These are phyloP conservation scores for Lipotes vexillifer DNA, from an alignment of 2,113 vertebrate species.

Conservation along the genomic window DNA sequence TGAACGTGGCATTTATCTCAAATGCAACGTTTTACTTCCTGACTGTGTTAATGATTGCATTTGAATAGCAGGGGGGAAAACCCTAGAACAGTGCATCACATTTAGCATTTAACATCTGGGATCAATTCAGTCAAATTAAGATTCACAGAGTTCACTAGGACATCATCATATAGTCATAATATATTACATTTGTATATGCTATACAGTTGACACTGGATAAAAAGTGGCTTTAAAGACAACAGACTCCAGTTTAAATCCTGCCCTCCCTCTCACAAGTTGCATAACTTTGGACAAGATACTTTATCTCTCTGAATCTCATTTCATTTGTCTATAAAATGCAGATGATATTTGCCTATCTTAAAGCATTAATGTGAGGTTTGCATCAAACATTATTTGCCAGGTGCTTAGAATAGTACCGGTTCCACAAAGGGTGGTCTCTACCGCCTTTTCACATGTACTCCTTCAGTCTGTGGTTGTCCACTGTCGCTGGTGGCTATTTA, in stretches of 20 bases:
- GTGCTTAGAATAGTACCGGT: not conserved
- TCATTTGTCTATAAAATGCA: not conserved
- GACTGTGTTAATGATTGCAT: conserved; percentile 21
- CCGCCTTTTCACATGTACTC: accelerated
- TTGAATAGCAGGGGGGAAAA: not conserved
- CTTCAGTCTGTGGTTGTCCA: not conserved
- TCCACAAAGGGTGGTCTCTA: not conserved
- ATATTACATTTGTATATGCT: not conserved
- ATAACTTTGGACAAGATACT: not conserved
- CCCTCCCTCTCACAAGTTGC: not conserved
- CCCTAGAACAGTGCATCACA: not conserved
- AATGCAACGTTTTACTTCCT: not conserved
- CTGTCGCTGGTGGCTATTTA: not conserved
- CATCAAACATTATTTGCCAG: not conserved
- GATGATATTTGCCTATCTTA: not conserved
- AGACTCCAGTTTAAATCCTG: not conserved
- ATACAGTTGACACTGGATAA: not conserved
- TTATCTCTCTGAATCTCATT: not conserved
- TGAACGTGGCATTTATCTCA: conserved; percentile 23
- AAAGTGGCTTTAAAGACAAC: not conserved
- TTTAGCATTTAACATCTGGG: conserved; percentile 52
- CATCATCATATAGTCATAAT: not conserved
- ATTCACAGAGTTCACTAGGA: not conserved
- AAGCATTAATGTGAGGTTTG: not conserved
- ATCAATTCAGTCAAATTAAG: conserved; percentile 26